phyloP scores from a whole-genome alignment of 2,888 invertebrate genomes.

The Andrena camellia region DNA sequence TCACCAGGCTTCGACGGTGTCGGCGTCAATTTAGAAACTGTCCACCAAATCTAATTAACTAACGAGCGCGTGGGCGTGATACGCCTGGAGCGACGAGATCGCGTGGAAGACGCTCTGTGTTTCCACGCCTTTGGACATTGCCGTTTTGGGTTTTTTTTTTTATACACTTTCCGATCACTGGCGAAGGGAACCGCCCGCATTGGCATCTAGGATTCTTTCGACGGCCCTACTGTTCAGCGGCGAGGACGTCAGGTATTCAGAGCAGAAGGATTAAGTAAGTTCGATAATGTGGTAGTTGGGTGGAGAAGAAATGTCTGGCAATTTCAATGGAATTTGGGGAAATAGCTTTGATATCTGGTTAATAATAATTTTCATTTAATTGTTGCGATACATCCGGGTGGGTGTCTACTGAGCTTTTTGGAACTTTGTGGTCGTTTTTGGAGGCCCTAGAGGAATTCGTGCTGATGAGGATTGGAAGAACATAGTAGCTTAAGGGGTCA shows the following conservation, averaged over 20 bases:
- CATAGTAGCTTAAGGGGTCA: no score
- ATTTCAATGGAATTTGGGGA: not conserved
- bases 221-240: no score
- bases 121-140: not conserved
- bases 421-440: no score
- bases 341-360: no score
- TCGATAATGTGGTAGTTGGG: not conserved
- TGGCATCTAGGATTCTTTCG: not conserved
- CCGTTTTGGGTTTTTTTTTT: no score
- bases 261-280: conserved; percentile 5
- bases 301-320: conserved; percentile 1
- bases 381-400: no score
- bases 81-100: conserved; percentile 41
- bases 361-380: no score
- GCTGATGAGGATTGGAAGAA: no score
- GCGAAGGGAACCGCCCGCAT: no score
- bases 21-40: conserved; percentile 60
- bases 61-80: conserved; percentile 39
- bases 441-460: no score
- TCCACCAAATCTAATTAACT: conserved; percentile 58
- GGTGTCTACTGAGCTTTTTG: no score
- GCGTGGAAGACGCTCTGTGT: conserved; percentile 22
- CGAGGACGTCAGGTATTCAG: not conserved
- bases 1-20: conserved; percentile 54
- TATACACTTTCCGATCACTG: no score